These are phyloP conservation scores for Cacoxenus indagator DNA, from an alignment of 2,888 invertebrate genomes.

Conservation along the genomic window DNA sequence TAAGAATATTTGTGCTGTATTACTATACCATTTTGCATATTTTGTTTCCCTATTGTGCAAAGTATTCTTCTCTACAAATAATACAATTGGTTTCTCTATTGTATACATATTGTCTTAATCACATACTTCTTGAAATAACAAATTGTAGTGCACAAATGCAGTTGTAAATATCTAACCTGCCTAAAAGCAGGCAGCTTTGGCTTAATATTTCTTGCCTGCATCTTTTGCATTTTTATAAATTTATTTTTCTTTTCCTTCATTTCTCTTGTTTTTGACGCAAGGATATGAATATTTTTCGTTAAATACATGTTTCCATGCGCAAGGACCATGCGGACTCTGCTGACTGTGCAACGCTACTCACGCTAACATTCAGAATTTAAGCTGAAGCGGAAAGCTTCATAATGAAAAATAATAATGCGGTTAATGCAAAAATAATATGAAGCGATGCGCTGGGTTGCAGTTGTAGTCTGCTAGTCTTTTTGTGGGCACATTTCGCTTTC, in stretches of 20 bases:
- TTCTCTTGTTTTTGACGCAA: not conserved
- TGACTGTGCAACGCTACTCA: not conserved
- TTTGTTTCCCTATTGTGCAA: no score
- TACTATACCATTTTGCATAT: no score
- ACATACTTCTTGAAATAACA: no score
- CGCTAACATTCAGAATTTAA: not conserved
- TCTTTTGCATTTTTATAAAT: not conserved
- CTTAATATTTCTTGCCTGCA: not conserved
- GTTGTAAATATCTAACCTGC: no score
- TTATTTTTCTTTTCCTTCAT: not conserved
- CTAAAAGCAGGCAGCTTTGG: no score
- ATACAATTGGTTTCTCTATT: no score
- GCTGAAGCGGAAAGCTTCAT: slow-evolving; percentile 22
- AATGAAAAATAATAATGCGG: slow-evolving; percentile 45
- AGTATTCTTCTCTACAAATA: no score
- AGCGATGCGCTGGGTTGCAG: not conserved
- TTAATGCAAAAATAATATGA: slow-evolving; percentile 42
- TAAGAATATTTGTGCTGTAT: no score
- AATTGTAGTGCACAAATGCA: no score
- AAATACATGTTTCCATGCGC: slow-evolving; percentile 11
- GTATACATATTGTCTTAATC: no score
- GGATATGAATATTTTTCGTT: slow-evolving; percentile 7
- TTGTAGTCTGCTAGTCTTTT: no score
- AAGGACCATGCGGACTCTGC: slow-evolving; percentile 11
- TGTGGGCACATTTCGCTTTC: not conserved